Evolutionary conservation across 2,113 vertebrate species (phyloP).

Genomic region (Pachyramphus minor): DNA sequence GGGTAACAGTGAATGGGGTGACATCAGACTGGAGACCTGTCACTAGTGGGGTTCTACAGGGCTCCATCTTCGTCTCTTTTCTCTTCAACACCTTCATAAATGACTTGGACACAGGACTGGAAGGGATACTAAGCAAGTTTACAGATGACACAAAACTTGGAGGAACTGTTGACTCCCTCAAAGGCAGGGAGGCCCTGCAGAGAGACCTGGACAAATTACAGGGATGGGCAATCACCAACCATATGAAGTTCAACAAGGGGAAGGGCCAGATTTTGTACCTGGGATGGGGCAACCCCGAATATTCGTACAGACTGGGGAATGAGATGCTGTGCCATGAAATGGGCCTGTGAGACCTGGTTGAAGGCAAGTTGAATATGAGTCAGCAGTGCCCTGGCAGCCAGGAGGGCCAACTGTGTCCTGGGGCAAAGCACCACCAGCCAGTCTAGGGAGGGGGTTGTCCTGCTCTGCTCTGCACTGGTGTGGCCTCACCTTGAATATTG

Average conservation of each 20-base stretch:
- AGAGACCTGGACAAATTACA: neutral
- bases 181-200: neutral
- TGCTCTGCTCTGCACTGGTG: neutral
- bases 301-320: too few relatives aligned
- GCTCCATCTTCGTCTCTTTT: neutral
- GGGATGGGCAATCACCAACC: neutral
- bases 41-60: neutral
- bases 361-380: too few relatives aligned
- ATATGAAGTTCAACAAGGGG: neutral
- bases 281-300: too few relatives aligned
- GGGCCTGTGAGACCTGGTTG: too few relatives aligned
- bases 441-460: neutral
- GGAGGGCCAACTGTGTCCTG: too few relatives aligned
- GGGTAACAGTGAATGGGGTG: too few relatives aligned
- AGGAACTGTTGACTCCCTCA: neutral
- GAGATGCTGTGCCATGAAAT: too few relatives aligned
- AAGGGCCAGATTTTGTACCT: neutral
- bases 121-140: neutral
- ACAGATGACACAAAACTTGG: neutral
- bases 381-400: too few relatives aligned
- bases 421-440: neutral
- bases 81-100: neutral
- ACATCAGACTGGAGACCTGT: neutral
- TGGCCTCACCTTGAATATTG: neutral
- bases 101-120: neutral